Base-by-base conservation (phyloP, 30 jellyfish, hydroid and myxozoan genomes). In the Cassiopea andromeda region DNA sequence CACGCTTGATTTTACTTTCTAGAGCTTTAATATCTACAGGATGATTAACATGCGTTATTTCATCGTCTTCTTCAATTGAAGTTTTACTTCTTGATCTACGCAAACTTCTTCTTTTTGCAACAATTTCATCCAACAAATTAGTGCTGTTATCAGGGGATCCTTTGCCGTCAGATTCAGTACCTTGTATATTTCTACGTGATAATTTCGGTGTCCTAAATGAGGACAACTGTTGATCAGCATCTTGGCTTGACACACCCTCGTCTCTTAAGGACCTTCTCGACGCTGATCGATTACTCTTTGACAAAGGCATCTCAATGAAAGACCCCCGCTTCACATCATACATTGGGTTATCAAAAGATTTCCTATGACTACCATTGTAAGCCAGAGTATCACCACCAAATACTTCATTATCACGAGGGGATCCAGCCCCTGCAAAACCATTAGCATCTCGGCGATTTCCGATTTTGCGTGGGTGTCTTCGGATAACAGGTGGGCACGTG, bases 401-500 rank as follows among this genome's bases (percentile, higher is more conserved):
- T 27, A 27, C 38, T 27, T 27, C 38, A 27, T 71, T 44, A 75
- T 46, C 19, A 19, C 69, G 44, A 0, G 38, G 76, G n/a, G 38
- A 44, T 4, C n/a, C 27, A 67, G 3, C 45, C 13, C 7, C 7
- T 10, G n/a, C 13, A 67, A 5, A 16, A 0, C 7, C 7, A 4
- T 67, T 44, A 16, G 44, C n/a, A 14, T 10, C 7, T 67, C 27
- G 76, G n/a, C 44, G 45, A 67, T 67, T 18, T 44, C 45, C 45
- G 13, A 44, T 7, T 2, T 12, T 19, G 10, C 74, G 86, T 15
- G 86, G 86, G 27, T 77, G 69, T 50, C 74, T 48, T 38, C 86
- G 75, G 44, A 77, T 77, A 44, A 77, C 86, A 3, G 86, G 49
- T 1, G 86, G 86, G 86, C 50, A 77, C 49, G 48, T 58, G 13